Base-by-base conservation (phyloP, 2,888 invertebrate genomes). In the Agrochola macilenta region DNA sequence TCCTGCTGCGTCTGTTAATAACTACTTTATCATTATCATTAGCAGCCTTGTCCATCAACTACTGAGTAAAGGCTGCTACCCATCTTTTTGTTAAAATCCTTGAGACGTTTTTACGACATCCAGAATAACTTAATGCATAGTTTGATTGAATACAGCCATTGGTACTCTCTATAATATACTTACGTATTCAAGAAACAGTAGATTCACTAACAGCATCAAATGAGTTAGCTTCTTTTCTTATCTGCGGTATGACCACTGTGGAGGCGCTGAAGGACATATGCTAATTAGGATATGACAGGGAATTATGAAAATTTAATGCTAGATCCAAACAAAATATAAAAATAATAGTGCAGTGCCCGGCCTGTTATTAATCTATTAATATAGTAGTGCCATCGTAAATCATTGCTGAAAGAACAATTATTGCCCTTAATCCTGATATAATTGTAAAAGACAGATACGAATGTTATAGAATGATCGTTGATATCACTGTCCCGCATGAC, bases 111-210 rank as follows among this genome's bases (percentile, higher is more conserved):
- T 57, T 57, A 57, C 1, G n/a, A 57, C 23, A 57, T n/a, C 23
- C 11, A 43, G 39, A 35, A 35, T 35, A 35, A 35, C 39, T 9
- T 0, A 39, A 39, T 39, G 9, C 35, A 39, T 39, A 39, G 39
- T 39, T 39, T 43, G 43, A 43, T 43, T 43, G 11, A 43, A 20
- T 52, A 20, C 20, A 52, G 52, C 52, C 52, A 23, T 46, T 49
- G 8, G 17, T n/a, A 5, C 17, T n/a, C 9, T 35, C 14, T 30
- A 61, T 61, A 43, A 61, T 17, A 12, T 11, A 84, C 90, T 87
- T 84, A 92, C 92, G 87, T 63, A 92, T 77, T 91, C 92, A 92
- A 9, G 92, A 91, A 0, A 87, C 88, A 71, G 86, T 85, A 3
- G 91, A 89, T 52, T 91, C 89, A 70, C 80, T 88, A 11, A 91